Conservation (phyloP, 2,888 invertebrate species). For the Rhaphigaster nebulosa region DNA sequence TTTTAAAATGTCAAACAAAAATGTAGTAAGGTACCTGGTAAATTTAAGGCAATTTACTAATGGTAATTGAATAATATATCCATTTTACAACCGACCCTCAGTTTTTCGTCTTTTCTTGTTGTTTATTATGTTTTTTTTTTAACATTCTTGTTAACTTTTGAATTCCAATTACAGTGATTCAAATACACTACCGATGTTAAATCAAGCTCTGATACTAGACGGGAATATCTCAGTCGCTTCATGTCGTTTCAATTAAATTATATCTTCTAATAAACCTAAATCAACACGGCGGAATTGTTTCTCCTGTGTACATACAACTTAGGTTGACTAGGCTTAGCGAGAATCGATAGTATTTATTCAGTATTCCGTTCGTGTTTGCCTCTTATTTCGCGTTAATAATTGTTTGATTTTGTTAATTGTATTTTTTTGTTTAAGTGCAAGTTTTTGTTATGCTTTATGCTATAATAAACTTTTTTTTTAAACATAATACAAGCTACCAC, state of each 20-base stretch:
- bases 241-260: conserved; percentile 35
- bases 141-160: no score
- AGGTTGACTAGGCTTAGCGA: conserved; percentile 13
- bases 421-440: not conserved
- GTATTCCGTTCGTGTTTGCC: not conserved
- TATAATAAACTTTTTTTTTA: no score
- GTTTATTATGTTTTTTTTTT: no score
- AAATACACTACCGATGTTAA: not conserved
- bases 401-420: not conserved
- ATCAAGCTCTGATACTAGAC: not conserved
- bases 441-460: no score
- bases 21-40: no score
- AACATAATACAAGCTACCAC: no score
- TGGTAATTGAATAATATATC: no score
- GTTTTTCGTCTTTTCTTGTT: no score
- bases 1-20: no score
- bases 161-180: not conserved
- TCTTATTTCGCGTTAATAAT: not conserved
- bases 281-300: conserved; percentile 1
- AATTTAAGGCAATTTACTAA: no score
- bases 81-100: no score
- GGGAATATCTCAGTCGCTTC: not conserved
- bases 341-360: conserved; percentile 10
- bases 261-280: conserved; percentile 37
- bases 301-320: not conserved